These are phyloP conservation scores for Cancer borealis DNA, from an alignment of 2,888 invertebrate species.

Conservation along the genomic window DNA sequence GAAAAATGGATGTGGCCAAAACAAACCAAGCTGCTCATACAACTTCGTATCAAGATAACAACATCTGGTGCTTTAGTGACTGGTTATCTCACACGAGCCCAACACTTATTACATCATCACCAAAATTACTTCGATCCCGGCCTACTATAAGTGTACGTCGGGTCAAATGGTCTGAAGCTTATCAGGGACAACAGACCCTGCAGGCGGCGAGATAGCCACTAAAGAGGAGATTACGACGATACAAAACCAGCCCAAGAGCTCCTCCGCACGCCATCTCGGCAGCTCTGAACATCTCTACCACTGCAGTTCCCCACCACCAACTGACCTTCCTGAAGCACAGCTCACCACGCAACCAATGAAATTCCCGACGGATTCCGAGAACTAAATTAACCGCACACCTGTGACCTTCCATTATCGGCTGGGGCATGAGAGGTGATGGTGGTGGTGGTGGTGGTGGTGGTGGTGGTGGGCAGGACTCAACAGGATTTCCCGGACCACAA, in stretches of 20 bases:
- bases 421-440: not conserved
- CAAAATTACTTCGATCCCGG: not conserved
- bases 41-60: not conserved
- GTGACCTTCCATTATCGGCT: not conserved
- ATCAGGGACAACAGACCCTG: not conserved
- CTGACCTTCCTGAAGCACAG: not conserved
- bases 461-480: not conserved
- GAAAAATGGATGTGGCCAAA: not conserved
- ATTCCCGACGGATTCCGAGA: not conserved
- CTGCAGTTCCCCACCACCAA: not conserved
- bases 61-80: not conserved
- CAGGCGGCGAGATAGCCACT: not conserved
- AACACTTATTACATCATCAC: slow-evolving; percentile 20
- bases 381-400: not conserved
- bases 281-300: not conserved
- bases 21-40: not conserved
- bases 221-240: slow-evolving; percentile 1
- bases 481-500: not conserved
- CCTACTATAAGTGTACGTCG: not conserved
- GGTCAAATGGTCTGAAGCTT: not conserved
- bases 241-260: not conserved
- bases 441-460: not conserved
- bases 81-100: not conserved
- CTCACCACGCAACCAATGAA: not conserved
- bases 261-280: not conserved